These are phyloP conservation scores for Apamea sordens DNA, from an alignment of 2,888 invertebrate genomes.

Conservation along the genomic window DNA sequence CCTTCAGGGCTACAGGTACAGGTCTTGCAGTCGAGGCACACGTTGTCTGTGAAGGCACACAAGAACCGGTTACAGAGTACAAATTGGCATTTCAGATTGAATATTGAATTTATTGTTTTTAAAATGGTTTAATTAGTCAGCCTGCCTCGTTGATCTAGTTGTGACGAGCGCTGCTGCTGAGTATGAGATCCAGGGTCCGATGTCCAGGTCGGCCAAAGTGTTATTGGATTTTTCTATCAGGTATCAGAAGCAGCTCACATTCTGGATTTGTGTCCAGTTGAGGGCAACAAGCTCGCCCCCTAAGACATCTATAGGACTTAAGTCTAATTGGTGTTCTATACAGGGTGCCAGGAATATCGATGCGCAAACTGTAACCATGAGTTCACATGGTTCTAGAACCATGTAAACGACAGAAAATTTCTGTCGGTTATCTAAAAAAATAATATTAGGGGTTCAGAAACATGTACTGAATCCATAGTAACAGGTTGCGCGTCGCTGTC, in stretches of 20 bases:
- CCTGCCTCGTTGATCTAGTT: neutral
- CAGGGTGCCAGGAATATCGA: neutral
- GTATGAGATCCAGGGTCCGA: neutral
- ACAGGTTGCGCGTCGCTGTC: no score
- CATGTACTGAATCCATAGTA: no score
- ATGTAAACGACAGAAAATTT: no score
- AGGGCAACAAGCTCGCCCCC: neutral
- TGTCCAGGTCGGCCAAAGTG: neutral
- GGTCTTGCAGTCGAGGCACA: conserved; percentile 74
- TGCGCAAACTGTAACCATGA: no score
- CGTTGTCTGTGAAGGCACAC: conserved; percentile 71
- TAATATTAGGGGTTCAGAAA: no score
- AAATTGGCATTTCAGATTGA: neutral
- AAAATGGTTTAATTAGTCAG: neutral
- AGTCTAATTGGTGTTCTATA: neutral
- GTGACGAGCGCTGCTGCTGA: neutral
- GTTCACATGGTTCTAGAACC: no score
- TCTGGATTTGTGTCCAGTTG: neutral
- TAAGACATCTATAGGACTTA: no score
- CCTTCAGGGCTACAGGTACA: conserved; percentile 74
- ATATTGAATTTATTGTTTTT: neutral
- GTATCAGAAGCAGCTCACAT: neutral
- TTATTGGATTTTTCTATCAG: neutral
- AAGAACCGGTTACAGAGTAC: no score
- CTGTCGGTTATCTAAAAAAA: no score